Base-by-base conservation (phyloP, 2,888 invertebrate genomes). In the Amaurobius ferox region DNA sequence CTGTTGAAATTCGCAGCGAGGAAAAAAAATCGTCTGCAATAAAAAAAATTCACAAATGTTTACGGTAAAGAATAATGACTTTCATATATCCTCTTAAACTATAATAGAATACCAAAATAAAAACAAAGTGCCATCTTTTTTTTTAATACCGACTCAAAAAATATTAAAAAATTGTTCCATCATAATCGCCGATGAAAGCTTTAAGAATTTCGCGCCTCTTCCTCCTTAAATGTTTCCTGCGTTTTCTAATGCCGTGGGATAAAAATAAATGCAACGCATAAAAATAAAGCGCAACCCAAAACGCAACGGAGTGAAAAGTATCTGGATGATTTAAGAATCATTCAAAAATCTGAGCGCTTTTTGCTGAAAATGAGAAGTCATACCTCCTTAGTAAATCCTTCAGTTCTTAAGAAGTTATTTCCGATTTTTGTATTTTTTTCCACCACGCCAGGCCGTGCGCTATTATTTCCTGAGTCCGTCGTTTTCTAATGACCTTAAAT, bases 401-500 rank as follows among this genome's bases (percentile, higher is more conserved):
- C 29, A 67, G 74, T 73, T 68, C 73, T 73, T 74, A 78, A 80
- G 68, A 74, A 80, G 73, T 80, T 80, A 80, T 80, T 80, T 80
- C 80, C 80, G 80, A 80, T 74, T 74, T 74, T 80, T 73, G 28
- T 23, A 19, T 39, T 73, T 67, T 67, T 67, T 68, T 74, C 32
- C 40, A n/a, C 61, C 35, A 67, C 19, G 16, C n/a, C 11, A 16
- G 55, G 30, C 44, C 39, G 13, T 48, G 30, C 66, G 70, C 68
- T 68, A 80, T 73, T 80, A 73, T 80, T 80, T 80, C 74, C 73
- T 80, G 80, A 29, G 68, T 67, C 68, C 68, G 80, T 80, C 80
- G 80, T 80, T 80, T 80, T 80, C 80, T 80, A 80, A 80, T 80
- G 80, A 80, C 80, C 74, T 61, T 80, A 80, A 80, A 80, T 80